Percentiles rank a stretch among this genome's conserved stretches.
These are phyloP conservation scores for Eulemur coronatus DNA, from an alignment of 2,797 vertebrate species.

Conservation along the genomic window DNA sequence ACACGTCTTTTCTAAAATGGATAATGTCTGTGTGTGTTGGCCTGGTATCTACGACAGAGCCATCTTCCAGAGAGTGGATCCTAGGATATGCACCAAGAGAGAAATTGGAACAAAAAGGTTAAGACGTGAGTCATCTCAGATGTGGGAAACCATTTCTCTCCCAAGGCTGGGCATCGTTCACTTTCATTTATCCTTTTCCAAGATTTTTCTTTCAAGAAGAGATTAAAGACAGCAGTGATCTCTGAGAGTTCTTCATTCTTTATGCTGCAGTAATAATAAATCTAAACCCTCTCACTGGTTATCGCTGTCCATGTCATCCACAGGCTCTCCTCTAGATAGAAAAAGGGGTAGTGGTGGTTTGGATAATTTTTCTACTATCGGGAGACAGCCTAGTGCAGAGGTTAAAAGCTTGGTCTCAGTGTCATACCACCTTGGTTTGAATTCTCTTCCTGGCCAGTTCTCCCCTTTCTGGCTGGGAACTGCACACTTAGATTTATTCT, in stretches of 20 bases:
- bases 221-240: neutral
- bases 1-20: neutral
- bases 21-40: neutral
- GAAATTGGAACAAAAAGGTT: neutral
- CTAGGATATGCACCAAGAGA: neutral
- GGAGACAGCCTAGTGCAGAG: neutral
- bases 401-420: neutral
- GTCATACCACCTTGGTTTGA: neutral
- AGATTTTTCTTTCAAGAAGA: constrained; percentile 42
- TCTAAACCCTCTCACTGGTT: neutral
- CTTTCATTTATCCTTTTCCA: neutral
- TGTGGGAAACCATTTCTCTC: constrained; percentile 36
- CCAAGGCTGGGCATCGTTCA: neutral
- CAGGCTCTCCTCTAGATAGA: neutral
- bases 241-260: constrained; percentile 14
- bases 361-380: neutral
- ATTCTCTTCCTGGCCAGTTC: neutral
- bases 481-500: neutral
- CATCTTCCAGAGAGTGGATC: neutral
- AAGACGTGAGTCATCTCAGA: neutral
- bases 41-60: neutral
- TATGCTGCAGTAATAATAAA: neutral
- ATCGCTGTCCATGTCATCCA: neutral
- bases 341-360: neutral
- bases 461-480: neutral